Conservation (phyloP, 2,113 vertebrate species). For the Austrofundulus limnaeus region DNA sequence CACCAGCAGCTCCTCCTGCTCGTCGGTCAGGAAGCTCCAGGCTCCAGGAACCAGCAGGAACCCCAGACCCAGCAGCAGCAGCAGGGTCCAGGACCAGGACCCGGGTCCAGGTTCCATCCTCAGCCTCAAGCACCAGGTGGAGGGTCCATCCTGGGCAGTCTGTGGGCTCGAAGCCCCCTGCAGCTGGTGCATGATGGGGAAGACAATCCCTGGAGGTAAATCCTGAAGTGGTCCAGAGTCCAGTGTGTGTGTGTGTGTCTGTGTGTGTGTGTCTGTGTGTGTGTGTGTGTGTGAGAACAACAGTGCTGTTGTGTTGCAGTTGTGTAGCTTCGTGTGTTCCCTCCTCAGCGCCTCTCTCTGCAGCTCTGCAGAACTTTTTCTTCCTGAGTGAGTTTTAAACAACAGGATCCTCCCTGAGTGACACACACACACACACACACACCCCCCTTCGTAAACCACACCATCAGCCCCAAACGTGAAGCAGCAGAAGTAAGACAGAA, state of each 20-base stretch:
- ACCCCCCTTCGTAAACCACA: too few relatives aligned
- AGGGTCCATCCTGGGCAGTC: conserved; percentile 21
- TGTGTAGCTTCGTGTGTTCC: not conserved
- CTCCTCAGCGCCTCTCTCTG: too few relatives aligned
- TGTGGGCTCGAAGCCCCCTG: conserved; percentile 11
- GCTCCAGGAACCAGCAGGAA: conserved; percentile 52
- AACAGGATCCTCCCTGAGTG: too few relatives aligned
- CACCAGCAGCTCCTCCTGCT: conserved; percentile 70
- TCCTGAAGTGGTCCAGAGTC: conserved; percentile 44
- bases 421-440: too few relatives aligned
- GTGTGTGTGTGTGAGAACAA: not conserved
- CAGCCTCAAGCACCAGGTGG: conserved; percentile 2
- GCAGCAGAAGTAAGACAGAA: too few relatives aligned
- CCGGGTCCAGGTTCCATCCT: conserved; percentile 10
- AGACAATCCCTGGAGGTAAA: conserved; percentile 29
- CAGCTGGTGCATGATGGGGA: conserved; percentile 58
- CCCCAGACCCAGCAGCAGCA: conserved; percentile 24
- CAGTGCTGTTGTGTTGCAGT: too few relatives aligned
- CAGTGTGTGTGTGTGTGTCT: too few relatives aligned
- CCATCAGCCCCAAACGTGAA: too few relatives aligned
- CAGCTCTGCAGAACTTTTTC: too few relatives aligned
- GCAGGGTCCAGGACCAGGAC: conserved; percentile 54
- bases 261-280: too few relatives aligned
- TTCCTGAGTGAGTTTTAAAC: too few relatives aligned
- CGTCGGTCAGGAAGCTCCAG: conserved; percentile 54